Base-by-base conservation (phyloP, 2,797 vertebrate species). In the Craterocephalus amniculus region DNA sequence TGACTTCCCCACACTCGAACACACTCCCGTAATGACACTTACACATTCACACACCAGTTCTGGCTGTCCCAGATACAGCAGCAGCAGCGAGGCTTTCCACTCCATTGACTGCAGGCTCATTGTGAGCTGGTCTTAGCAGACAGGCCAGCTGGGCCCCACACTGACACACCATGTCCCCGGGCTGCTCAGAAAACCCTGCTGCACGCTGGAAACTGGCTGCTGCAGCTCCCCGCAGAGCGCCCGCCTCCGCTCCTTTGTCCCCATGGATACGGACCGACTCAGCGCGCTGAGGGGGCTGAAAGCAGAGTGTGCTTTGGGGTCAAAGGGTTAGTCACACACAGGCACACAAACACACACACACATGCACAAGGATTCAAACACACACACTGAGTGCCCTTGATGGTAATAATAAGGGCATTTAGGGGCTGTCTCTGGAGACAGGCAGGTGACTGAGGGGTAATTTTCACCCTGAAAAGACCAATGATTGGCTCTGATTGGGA, bases 401-500 rank as follows among this genome's bases (percentile, higher is more conserved):
- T 91, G 90, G 87, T 16, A 79, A 89, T 92, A 93, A 93, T 92
- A 88, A 91, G 91, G 91, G 89, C 89, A 92, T 93, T 93, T 93
- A 92, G 86, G 81, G 88, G 87, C 79, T 27, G 81, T 91, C 92
- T 83, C 86, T 67, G 66, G 87, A 84, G 91, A 93, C 64, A 12
- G 89, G 86, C 91, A 92, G 91, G 91, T 93, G 91, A 93, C 87
- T 90, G 88, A 92, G 81, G 91, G 88, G 87, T 93, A 92, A 93
- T 93, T 92, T 93, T 92, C 88, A 65, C 87, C 83, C 87, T 92
- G 87, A 93, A 93, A 93, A 91, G 91, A 85, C 83, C 89, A 85
- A 90, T 91, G 91, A 93, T 93, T 93, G 90, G 89, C 86, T 92
- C 61, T 92, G 90, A 93, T 93, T 92, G 91, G 80, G 89, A 92